Conservation (phyloP, 1,140 invertebrate species). For the Helicoverpa armigera region DNA sequence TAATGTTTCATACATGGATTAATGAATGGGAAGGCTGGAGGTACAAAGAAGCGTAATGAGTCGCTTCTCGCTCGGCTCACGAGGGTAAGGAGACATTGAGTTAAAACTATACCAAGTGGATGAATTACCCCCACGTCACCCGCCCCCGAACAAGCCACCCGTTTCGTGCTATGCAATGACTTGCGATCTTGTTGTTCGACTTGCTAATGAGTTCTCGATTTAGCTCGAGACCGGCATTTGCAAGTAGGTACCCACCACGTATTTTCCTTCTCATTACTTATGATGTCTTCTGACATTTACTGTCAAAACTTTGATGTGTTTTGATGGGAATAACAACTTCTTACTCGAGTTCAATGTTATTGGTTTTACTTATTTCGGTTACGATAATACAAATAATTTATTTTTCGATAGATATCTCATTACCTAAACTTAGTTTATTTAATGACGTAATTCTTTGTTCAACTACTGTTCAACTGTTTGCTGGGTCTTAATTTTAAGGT, state of each 20-base stretch:
- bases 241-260: slow-evolving; percentile 51
- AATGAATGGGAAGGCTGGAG: slow-evolving; percentile 48
- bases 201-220: slow-evolving; percentile 74
- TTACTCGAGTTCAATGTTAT: slow-evolving; percentile 19
- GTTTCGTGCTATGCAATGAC: slow-evolving; percentile 60
- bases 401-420: neutral
- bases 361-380: slow-evolving; percentile 4
- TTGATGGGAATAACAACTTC: slow-evolving; percentile 3
- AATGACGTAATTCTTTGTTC: too few relatives aligned
- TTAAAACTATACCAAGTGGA: slow-evolving; percentile 58
- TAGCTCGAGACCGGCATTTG: slow-evolving; percentile 58
- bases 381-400: neutral
- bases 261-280: slow-evolving; percentile 64
- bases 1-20: slow-evolving; percentile 46
- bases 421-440: too few relatives aligned
- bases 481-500: too few relatives aligned
- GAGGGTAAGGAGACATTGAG: slow-evolving; percentile 49
- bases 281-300: slow-evolving; percentile 60
- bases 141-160: slow-evolving; percentile 27
- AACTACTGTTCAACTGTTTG: too few relatives aligned
- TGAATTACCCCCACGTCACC: slow-evolving; percentile 52
- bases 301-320: slow-evolving; percentile 54
- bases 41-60: slow-evolving; percentile 60
- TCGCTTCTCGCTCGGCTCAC: slow-evolving; percentile 38
- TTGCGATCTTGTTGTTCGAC: slow-evolving; percentile 70